phyloP scores from a whole-genome alignment of 1,140 invertebrate species.

The Eumaeus atala region DNA sequence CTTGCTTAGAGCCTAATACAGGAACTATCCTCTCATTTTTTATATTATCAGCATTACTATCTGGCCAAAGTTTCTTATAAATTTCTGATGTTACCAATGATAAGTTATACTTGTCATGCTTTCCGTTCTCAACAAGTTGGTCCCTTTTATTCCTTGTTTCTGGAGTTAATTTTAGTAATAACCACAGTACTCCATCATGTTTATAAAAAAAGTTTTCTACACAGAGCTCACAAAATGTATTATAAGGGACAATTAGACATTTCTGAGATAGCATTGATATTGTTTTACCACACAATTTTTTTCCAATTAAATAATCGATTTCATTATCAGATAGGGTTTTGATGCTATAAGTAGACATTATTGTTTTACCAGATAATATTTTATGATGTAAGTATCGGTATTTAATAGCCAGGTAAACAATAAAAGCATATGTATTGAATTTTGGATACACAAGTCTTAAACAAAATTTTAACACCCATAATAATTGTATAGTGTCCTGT shows the following conservation, averaged over 20 bases:
- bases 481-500: conserved; percentile 39
- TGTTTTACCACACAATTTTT: conserved; percentile 35
- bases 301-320: conserved; percentile 32
- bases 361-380: conserved; percentile 18
- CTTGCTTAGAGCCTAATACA: conserved; percentile 47
- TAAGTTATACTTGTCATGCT: conserved; percentile 39
- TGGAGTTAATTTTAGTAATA: conserved; percentile 44
- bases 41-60: conserved; percentile 21
- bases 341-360: conserved; percentile 39
- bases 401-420: conserved; percentile 59
- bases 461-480: conserved; percentile 63
- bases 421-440: conserved; percentile 51
- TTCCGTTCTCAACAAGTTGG: conserved; percentile 27
- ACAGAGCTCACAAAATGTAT: conserved; percentile 48
- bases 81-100: conserved; percentile 53
- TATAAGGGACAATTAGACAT: conserved; percentile 54
- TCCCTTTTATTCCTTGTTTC: conserved; percentile 38
- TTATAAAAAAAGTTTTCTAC: conserved; percentile 60
- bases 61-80: conserved; percentile 49
- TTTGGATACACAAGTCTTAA: conserved; percentile 64
- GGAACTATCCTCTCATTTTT: conserved; percentile 52
- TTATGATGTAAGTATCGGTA: conserved; percentile 47
- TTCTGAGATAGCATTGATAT: conserved; percentile 42
- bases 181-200: conserved; percentile 59
- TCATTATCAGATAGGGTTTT: conserved; percentile 39